Evolutionary conservation across 2,888 invertebrate species (phyloP).

Genomic region (Allacma fusca): DNA sequence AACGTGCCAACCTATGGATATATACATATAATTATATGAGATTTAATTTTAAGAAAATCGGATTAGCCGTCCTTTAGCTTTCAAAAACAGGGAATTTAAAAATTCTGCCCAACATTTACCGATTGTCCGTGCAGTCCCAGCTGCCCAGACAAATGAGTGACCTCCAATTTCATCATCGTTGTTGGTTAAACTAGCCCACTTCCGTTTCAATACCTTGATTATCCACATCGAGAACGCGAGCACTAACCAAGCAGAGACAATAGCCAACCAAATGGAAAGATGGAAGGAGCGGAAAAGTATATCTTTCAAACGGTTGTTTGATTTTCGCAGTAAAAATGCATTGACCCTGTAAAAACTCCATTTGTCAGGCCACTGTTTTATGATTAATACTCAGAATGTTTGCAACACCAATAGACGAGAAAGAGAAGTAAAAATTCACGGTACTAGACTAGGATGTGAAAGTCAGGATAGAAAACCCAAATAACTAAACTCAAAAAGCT

Average conservation of each 20-base stretch:
- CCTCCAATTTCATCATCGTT: background rate
- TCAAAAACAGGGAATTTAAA: no score
- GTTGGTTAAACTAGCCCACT: background rate
- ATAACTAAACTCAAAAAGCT: no score
- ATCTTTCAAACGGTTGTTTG: constrained; percentile 11
- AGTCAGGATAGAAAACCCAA: no score
- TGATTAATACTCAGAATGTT: no score
- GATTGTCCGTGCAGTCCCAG: background rate
- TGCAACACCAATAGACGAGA: no score
- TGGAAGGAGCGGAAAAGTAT: background rate
- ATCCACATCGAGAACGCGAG: background rate
- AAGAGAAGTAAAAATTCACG: no score
- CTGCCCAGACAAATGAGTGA: background rate
- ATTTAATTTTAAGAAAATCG: background rate
- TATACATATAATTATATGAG: background rate
- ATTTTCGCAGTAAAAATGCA: background rate
- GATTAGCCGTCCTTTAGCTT: background rate
- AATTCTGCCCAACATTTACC: background rate
- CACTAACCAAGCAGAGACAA: background rate
- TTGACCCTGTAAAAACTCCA: background rate
- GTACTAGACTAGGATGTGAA: no score
- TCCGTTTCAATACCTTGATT: background rate
- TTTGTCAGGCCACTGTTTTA: no score
- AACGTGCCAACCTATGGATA: constrained; percentile 5
- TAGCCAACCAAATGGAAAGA: background rate